A percentile compares a stretch with the other conserved stretches of the same genome.
phyloP scores from a whole-genome alignment of 1,140 invertebrate species.

The Leptonema lineaticorne region DNA sequence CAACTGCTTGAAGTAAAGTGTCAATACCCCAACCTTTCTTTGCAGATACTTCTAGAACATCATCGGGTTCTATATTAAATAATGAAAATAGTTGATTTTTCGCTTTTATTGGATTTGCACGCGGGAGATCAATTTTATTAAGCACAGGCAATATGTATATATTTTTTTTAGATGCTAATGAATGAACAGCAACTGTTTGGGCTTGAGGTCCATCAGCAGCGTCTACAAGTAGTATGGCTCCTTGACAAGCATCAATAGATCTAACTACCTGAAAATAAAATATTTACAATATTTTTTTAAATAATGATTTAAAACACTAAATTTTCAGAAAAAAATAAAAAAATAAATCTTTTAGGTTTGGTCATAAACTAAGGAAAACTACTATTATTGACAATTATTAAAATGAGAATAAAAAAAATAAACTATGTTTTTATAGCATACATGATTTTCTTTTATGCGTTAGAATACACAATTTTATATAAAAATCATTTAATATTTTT shows the following conservation, averaged over 20 bases:
- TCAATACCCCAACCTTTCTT: slow-evolving; percentile 83
- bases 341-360: too few relatives aligned
- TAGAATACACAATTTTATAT: too few relatives aligned
- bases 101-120: slow-evolving; percentile 82
- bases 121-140: slow-evolving; percentile 96
- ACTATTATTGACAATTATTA: too few relatives aligned
- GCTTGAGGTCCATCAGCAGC: slow-evolving; percentile 97
- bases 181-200: slow-evolving; percentile 97
- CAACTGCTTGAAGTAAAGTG: slow-evolving; percentile 73
- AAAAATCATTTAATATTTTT: too few relatives aligned
- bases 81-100: slow-evolving; percentile 77
- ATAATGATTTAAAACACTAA: neutral
- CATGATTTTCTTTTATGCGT: too few relatives aligned
- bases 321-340: slow-evolving; percentile 6
- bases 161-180: slow-evolving; percentile 82
- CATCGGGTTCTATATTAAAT: slow-evolving; percentile 77
- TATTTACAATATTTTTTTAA: neutral
- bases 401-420: too few relatives aligned
- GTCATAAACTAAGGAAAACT: too few relatives aligned
- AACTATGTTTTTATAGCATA: too few relatives aligned
- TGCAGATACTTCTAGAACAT: slow-evolving; percentile 75
- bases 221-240: slow-evolving; percentile 92
- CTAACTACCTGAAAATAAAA: slow-evolving; percentile 61
- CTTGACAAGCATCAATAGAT: slow-evolving; percentile 90
- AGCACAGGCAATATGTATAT: slow-evolving; percentile 88